These are phyloP conservation scores for Caenorhabditis becei DNA, from an alignment of 2,888 invertebrate species.

Conservation along the genomic window DNA sequence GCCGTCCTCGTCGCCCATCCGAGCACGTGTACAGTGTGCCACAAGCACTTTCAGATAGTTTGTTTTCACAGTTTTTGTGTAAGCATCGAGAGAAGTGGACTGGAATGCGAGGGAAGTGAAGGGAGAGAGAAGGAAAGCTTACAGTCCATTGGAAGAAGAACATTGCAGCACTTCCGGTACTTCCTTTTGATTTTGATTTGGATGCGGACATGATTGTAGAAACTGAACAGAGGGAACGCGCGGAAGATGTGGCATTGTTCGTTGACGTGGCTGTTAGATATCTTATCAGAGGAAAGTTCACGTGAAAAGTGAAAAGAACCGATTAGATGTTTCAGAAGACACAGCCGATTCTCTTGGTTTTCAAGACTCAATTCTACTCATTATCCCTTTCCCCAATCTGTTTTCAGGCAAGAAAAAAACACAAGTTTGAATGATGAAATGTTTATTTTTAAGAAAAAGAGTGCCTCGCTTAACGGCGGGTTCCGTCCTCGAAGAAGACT, in stretches of 20 bases:
- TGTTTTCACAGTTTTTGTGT: conserved; percentile 30
- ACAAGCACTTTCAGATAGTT: conserved; percentile 43
- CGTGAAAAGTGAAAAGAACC: too few species aligned
- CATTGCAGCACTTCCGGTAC: conserved; percentile 11
- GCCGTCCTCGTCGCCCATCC: conserved; percentile 33
- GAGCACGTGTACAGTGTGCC: conserved; percentile 45
- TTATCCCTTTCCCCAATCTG: too few species aligned
- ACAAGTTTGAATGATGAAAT: conserved; percentile 36
- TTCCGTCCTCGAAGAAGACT: conserved; percentile 77
- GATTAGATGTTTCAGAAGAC: too few species aligned
- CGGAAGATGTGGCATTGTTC: too few species aligned
- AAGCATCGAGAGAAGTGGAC: conserved; percentile 31
- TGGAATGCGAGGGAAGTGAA: conserved; percentile 13
- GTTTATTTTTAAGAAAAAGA: conserved; percentile 30
- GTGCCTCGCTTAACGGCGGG: conserved; percentile 64
- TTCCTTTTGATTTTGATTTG: conserved; percentile 28
- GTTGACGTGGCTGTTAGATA: too few species aligned
- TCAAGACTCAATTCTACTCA: too few species aligned
- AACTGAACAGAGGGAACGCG: not conserved
- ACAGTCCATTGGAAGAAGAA: conserved; percentile 49
- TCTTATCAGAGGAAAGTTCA: too few species aligned
- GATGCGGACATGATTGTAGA: not conserved
- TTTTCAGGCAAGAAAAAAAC: conserved; percentile 10
- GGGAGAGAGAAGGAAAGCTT: not conserved
- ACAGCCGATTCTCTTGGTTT: too few species aligned